Evolutionary conservation across 2,888 invertebrate species (phyloP), one percentile per base, ranked within the genome.

Genomic region (Pteria penguin): DNA sequence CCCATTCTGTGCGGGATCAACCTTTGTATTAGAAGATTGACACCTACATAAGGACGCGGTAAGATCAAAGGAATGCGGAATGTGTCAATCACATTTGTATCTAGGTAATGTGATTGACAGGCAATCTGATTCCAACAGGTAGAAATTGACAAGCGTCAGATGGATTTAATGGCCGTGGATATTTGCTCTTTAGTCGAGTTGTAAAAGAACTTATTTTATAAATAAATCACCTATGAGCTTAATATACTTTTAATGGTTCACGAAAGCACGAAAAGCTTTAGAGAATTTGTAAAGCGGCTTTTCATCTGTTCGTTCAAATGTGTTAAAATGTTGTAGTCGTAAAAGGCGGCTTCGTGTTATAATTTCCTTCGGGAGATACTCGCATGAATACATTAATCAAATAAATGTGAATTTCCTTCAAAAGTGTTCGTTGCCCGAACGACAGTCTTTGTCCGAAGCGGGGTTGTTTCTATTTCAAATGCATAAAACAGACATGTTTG

Each of bases 51-150:
- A 36, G 36, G 69, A 33, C 62, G 61, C 65, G 63, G 63, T 78
- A 73, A 83, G 76, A 84, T 83, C 84, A 84, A 86, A 86, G 82
- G 65, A 79, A 76, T 79, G 66, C 76, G 75, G 82, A 77, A 86
- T 75, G 79, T 83, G 85, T 85, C 86, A 85, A 83, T 86, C 86
- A 86, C 65, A 33, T 33, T n/a, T 67, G 60, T 32, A 45, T 55
- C 45, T 52, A 57, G 75, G 65, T 75, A 33, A 57, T 4, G 3
- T 75, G 75, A 75, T 65, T 75, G 75, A 69, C 75, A 75, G 75
- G 31, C 65, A 65, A 63, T 58, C 60, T 67, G 60, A 67, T 67
- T 73, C 61, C 75, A 52, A 31, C 63, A 69, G 69, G 69, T 61
- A 52, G 73, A 32, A 31, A 57, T 69, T 54, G 54, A 62, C 65